Base-by-base conservation (phyloP, 2,888 invertebrate genomes). In the Nymphalis polychloros region DNA sequence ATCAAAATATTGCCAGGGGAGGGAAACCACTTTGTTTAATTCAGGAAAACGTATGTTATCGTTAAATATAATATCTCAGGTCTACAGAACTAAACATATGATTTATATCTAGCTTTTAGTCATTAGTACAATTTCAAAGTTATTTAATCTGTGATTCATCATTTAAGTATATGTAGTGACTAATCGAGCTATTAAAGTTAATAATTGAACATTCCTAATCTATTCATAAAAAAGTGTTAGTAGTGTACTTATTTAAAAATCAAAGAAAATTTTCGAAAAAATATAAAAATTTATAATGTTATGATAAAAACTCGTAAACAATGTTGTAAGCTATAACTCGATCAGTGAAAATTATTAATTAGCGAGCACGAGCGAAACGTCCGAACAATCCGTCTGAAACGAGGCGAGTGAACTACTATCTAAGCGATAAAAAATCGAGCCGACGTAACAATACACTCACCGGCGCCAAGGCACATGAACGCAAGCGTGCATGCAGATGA, bases 21-120 rank as follows among this genome's bases (percentile, higher is more conserved):
- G 81, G 79, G 79, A 80, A 83, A 82, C 84, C 80, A 84, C 81
- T 84, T 84, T 80, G 81, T 81, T 79, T 81, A 79, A 84, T 82
- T 83, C 81, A 80, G 83, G 84, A 85, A 84, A 85, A 80, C 78
- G 76, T 79, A 79, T 79, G 76, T 79, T 81, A 81, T 84, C 55
- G 83, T 69, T 70, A 61, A 68, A 70, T 70, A 67, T 68, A 64
- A 50, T 53, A 47, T 35, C 17, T 59, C 20, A 27, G 17, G 55
- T 53, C 17, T 53, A 27, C 16, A 53, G 17, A 23, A 53, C 16
- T 23, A 27, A 20, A 19, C 19, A 5, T 23, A 4, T 1, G 4
- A 52, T 52, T 10, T 50, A 50, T 50, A 20, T 19, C 19, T 19
- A 41, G 41, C 41, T 41, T 10, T 41, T 41, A 13, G 41, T 41